Evolutionary conservation across 1,140 invertebrate genomes (phyloP).

Genomic region (Augochlora pura): DNA sequence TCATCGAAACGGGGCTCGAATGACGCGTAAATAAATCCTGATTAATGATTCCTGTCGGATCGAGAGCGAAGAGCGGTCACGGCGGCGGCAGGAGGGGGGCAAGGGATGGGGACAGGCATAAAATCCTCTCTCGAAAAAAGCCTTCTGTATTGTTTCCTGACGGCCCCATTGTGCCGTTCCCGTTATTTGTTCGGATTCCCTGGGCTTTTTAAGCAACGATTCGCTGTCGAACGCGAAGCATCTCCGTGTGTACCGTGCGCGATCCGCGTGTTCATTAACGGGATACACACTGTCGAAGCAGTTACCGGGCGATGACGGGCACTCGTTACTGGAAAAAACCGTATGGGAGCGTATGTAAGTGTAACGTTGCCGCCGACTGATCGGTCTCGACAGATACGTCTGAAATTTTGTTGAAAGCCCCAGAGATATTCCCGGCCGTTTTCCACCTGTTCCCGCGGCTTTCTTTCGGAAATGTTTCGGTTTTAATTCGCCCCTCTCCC

Average conservation of each 20-base stretch:
- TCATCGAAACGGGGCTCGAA: too few species aligned
- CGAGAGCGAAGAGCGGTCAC: too few species aligned
- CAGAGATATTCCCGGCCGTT: neutral
- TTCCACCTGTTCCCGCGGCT: neutral
- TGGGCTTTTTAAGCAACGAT: constrained; percentile 36
- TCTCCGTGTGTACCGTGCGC: constrained; percentile 32
- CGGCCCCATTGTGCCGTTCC: constrained; percentile 45
- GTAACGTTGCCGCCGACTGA: constrained; percentile 5
- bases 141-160: constrained; percentile 50
- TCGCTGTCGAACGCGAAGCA: constrained; percentile 20
- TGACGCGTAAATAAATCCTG: too few species aligned
- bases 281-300: constrained; percentile 23
- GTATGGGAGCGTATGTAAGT: constrained; percentile 16
- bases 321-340: constrained; percentile 39
- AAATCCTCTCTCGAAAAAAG: constrained; percentile 13
- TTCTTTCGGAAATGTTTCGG: neutral
- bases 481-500: neutral
- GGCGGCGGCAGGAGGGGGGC: too few species aligned
- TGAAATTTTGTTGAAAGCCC: constrained; percentile 9
- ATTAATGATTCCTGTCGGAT: too few species aligned
- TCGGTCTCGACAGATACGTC: constrained; percentile 7
- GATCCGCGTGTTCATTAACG: constrained; percentile 40
- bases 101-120: too few species aligned
- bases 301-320: constrained; percentile 11
- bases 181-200: constrained; percentile 36